Evolutionary conservation across 37 sponge, comb jelly and placozoan species (phyloP), one percentile per base, ranked within the genome.

Genomic region (Bolinopsis microptera): DNA sequence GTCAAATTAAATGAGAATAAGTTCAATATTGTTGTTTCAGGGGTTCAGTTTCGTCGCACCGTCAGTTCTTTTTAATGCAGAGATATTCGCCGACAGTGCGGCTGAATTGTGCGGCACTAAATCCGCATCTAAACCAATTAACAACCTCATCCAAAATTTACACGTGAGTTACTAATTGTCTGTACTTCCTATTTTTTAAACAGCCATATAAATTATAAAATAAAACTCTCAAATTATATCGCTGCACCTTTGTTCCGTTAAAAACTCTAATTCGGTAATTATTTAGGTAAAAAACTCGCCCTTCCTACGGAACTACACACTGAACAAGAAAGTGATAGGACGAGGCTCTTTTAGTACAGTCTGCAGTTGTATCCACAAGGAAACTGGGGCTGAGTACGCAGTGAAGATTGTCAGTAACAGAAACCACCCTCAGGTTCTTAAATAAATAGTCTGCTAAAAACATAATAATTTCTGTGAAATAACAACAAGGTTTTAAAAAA

Each of bases 41-140:
- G 98, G 98, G 26, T 98, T 97, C 93, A 97, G 97, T 0, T 98
- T 97, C 93, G 96, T 98, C 18, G 96, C 96, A 23, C 96, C 98
- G 0, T 93, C 98, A 24, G 94, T 98, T 0, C 93, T 98, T 32
- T 98, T 98, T 72, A 93, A 94, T 37, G 92, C 95, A 30, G 97
- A 95, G 68, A 68, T 95, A 39, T 93, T 93, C 93, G 39, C 39
- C 8, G 76, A 69, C 31, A 72, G 90, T 86, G 90, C 90, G 3
- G 90, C 90, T 3, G 76, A 93, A 33, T 24, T 93, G 38, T 93
- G 76, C 67, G 69, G 69, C 0, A 39, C 76, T 30, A 21, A 33
- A 16, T n/a, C n/a, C n/a, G n/a, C n/a, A n/a, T 33, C 76, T 2
- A 69, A 68, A 69, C 76, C 93, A 21, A 69, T 23, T 25, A 23